A percentile compares a stretch with the other conserved stretches of the same genome.
Conservation (phyloP, 2,113 vertebrate genomes). For the Hyla sarda region DNA sequence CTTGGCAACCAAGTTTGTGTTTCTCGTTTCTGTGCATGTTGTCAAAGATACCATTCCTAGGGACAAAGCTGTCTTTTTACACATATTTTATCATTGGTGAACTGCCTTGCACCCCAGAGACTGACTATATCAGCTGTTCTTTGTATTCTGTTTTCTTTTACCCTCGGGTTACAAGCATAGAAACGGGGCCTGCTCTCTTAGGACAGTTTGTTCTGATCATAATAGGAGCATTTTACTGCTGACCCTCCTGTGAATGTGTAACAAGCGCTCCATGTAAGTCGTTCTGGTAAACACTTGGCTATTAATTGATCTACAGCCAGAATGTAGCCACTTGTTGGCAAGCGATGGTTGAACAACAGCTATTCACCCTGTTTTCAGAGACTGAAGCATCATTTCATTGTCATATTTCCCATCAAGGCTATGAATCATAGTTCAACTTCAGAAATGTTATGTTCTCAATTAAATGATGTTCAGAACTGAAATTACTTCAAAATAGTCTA, state of each 20-base stretch:
- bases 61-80: slow-evolving; percentile 50
- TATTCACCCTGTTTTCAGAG: slow-evolving; percentile 39
- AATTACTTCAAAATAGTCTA: not conserved
- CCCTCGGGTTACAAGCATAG: slow-evolving; percentile 45
- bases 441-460: slow-evolving; percentile 14
- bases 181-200: slow-evolving; percentile 28
- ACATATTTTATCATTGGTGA: slow-evolving; percentile 49
- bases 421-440: slow-evolving; percentile 10
- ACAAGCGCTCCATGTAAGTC: slow-evolving; percentile 49
- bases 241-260: slow-evolving; percentile 51
- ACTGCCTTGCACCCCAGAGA: slow-evolving; percentile 46
- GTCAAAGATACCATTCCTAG: slow-evolving; percentile 38
- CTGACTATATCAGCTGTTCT: slow-evolving; percentile 48
- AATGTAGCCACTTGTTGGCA: slow-evolving; percentile 48
- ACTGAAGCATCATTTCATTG: slow-evolving; percentile 38
- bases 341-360: slow-evolving; percentile 43
- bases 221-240: slow-evolving; percentile 52
- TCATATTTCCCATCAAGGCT: slow-evolving; percentile 43
- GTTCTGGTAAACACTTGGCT: slow-evolving; percentile 55
- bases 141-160: slow-evolving; percentile 51
- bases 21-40: slow-evolving; percentile 32
- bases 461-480: not conserved
- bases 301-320: slow-evolving; percentile 57
- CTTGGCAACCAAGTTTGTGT: slow-evolving; percentile 51
- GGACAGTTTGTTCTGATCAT: slow-evolving; percentile 56